Conservation (phyloP, 2,888 invertebrate genomes). For the Zhuqinia jingwanae region DNA sequence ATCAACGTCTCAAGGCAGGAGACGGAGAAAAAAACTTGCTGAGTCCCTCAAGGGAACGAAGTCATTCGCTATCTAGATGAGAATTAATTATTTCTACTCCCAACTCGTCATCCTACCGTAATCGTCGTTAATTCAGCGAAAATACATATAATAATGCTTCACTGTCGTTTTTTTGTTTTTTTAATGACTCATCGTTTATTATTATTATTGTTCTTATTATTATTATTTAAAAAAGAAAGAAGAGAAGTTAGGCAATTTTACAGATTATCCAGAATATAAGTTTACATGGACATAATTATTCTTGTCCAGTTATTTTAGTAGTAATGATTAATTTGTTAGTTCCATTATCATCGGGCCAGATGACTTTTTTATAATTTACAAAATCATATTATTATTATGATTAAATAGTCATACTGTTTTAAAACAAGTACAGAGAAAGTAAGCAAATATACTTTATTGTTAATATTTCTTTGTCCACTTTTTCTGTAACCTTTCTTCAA, state of each 20-base stretch:
- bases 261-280: too few relatives aligned
- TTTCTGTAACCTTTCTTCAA: neutral
- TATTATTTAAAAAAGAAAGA: constrained; percentile 41
- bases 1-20: constrained; percentile 85
- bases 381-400: too few relatives aligned
- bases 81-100: constrained; percentile 49
- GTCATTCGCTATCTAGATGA: constrained; percentile 89
- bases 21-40: constrained; percentile 80
- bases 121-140: constrained; percentile 42
- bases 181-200: constrained; percentile 36
- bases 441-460: neutral
- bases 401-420: too few relatives aligned
- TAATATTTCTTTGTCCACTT: constrained; percentile 9
- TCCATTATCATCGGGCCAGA: neutral
- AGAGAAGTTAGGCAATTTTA: neutral
- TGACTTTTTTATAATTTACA: constrained; percentile 13
- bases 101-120: constrained; percentile 25
- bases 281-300: too few relatives aligned
- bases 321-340: too few relatives aligned
- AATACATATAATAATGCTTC: constrained; percentile 19
- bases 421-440: too few relatives aligned
- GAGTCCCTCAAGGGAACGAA: constrained; percentile 85
- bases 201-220: constrained; percentile 26
- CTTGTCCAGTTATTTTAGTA: too few relatives aligned
- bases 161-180: constrained; percentile 50